Evolutionary conservation across 2,113 vertebrate genomes (phyloP).

Genomic region (Aphyosemion australe): DNA sequence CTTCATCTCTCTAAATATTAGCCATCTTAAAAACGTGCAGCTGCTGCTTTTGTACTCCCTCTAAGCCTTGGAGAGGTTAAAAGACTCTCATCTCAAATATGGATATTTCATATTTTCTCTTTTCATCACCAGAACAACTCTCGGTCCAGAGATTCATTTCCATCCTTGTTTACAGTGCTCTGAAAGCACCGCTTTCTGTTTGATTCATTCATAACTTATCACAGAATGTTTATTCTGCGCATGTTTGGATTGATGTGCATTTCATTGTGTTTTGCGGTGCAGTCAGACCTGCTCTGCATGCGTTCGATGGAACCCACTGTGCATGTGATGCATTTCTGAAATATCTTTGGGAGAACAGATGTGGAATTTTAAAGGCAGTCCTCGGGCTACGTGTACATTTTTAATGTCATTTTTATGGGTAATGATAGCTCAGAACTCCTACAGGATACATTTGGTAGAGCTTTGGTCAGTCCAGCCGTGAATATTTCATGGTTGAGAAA

Average conservation of each 20-base stretch:
- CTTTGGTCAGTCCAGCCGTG: slow-evolving; percentile 64
- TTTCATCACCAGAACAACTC: background rate
- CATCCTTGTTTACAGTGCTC: slow-evolving; percentile 18
- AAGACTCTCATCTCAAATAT: background rate
- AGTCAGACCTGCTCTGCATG: slow-evolving; percentile 35
- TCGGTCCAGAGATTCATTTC: slow-evolving; percentile 8
- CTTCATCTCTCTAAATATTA: background rate
- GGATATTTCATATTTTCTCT: background rate
- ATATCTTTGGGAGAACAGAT: slow-evolving; percentile 43
- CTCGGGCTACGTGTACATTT: slow-evolving; percentile 71
- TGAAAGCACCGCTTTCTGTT: slow-evolving; percentile 7
- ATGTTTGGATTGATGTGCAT: slow-evolving; percentile 33
- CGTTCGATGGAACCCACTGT: slow-evolving; percentile 25
- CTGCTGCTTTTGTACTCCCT: background rate
- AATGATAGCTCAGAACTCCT: slow-evolving; percentile 65
- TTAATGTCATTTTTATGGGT: slow-evolving; percentile 77
- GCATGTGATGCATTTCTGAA: slow-evolving; percentile 30
- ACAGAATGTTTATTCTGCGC: slow-evolving; percentile 6
- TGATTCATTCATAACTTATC: slow-evolving; percentile 26
- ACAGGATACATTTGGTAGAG: slow-evolving; percentile 56
- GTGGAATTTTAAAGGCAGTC: slow-evolving; percentile 59
- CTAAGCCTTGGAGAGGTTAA: background rate
- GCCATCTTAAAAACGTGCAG: background rate
- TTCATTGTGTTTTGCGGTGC: slow-evolving; percentile 22
- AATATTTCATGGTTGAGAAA: slow-evolving; percentile 81